Evolutionary conservation across 2,113 vertebrate genomes (phyloP).

Genomic region (Pygoscelis antarcticus): DNA sequence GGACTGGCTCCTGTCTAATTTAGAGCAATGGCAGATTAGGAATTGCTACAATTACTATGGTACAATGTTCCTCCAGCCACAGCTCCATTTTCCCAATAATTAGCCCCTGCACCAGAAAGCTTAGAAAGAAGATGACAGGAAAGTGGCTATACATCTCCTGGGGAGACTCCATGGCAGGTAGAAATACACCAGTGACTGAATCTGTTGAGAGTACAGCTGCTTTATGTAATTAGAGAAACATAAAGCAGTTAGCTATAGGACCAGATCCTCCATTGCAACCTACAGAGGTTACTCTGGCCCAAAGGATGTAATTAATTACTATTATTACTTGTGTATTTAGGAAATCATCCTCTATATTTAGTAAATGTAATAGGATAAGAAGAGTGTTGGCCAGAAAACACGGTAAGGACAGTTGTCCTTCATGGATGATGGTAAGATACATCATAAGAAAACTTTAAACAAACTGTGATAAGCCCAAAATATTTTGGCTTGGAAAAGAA

Average conservation of each 20-base stretch:
- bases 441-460: background rate
- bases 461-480: background rate
- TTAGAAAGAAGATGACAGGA: background rate
- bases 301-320: background rate
- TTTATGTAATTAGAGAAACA: background rate
- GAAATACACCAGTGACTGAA: background rate
- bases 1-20: background rate
- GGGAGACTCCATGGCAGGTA: background rate
- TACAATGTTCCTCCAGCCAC: background rate
- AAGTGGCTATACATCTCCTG: background rate
- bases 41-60: background rate
- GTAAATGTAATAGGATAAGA: background rate
- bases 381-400: background rate
- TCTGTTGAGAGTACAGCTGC: background rate
- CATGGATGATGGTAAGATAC: background rate
- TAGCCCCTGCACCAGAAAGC: background rate
- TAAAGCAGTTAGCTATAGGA: background rate
- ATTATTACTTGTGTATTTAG: background rate
- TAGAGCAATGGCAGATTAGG: background rate
- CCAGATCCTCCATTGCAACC: background rate
- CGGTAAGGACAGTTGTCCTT: background rate
- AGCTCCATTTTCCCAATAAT: background rate
- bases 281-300: background rate
- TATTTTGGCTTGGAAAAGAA: background rate
- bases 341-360: background rate